Evolutionary conservation across 2,888 invertebrate genomes (phyloP).

Genomic region (Pachydiplax longipennis): DNA sequence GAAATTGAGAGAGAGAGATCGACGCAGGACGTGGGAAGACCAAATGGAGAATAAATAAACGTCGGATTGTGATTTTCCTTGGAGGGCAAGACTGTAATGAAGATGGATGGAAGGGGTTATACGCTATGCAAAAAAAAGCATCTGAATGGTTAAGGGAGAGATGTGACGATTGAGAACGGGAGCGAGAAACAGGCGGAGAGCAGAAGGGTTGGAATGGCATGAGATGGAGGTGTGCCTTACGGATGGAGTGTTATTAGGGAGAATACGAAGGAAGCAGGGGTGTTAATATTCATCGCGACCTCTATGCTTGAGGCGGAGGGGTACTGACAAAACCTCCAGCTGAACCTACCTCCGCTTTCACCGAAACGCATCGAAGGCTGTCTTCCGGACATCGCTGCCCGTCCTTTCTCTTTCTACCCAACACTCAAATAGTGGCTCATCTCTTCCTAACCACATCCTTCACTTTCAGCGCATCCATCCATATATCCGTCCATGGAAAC

Average conservation of each 20-base stretch:
- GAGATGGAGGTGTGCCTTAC: not conserved
- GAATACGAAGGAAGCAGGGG: not conserved
- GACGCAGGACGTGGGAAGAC: too few relatives aligned
- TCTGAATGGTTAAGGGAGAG: not conserved
- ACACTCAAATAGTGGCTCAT: too few relatives aligned
- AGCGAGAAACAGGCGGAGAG: not conserved
- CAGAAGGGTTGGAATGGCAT: not conserved
- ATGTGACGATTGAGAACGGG: not conserved
- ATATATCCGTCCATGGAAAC: too few relatives aligned
- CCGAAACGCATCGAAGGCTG: not conserved
- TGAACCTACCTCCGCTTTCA: not conserved
- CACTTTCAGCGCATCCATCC: too few relatives aligned
- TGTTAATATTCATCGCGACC: constrained; percentile 1
- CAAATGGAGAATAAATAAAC: too few relatives aligned
- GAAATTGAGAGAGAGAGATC: too few relatives aligned
- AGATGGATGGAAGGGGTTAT: not conserved
- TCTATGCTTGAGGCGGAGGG: not conserved
- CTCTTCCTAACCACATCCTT: too few relatives aligned
- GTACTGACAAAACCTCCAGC: not conserved
- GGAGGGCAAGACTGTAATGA: not conserved
- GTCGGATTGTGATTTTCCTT: not conserved
- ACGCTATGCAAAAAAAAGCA: too few relatives aligned
- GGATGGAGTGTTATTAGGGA: not conserved
- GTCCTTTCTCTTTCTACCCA: not conserved
- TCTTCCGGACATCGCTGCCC: not conserved